Evolutionary conservation across 2,113 vertebrate genomes (phyloP).

Genomic region (Platysteira castanea): DNA sequence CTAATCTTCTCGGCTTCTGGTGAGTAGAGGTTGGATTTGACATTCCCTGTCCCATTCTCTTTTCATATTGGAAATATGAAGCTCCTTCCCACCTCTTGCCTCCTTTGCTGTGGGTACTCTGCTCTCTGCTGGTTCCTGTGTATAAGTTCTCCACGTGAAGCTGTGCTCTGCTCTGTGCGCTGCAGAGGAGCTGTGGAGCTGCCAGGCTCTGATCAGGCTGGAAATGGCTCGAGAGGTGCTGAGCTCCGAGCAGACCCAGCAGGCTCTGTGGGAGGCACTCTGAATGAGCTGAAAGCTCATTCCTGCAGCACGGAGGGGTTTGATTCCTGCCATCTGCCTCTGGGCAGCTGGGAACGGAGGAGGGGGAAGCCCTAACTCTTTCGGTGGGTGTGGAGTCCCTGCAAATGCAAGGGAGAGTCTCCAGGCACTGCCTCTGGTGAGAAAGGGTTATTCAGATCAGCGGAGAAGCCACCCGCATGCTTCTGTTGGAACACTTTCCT

Average conservation of each 20-base stretch:
- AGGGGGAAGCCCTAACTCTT: not conserved
- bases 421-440: not conserved
- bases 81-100: conserved; percentile 40
- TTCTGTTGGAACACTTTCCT: not conserved
- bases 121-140: conserved; percentile 60
- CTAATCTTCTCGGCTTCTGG: conserved; percentile 35
- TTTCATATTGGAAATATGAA: not conserved
- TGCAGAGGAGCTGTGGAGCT: conserved; percentile 7
- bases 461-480: not conserved
- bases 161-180: not conserved
- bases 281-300: not conserved
- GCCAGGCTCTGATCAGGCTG: conserved; percentile 3
- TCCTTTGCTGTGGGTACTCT: conserved; percentile 51
- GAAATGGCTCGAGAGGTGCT: conserved; percentile 2
- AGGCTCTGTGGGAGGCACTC: conserved; percentile 4
- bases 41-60: conserved; percentile 15
- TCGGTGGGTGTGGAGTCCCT: not conserved
- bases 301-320: not conserved
- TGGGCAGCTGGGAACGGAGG: conserved; percentile 11
- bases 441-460: not conserved
- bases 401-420: not conserved
- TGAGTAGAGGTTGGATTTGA: conserved; percentile 40
- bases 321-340: conserved; percentile 20
- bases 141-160: conserved; percentile 24
- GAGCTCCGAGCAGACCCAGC: not conserved